Percentiles rank a stretch among this genome's conserved stretches.
These are phyloP conservation scores for Sphecodes monilicornis DNA, from an alignment of 2,888 invertebrate species.

Conservation along the genomic window DNA sequence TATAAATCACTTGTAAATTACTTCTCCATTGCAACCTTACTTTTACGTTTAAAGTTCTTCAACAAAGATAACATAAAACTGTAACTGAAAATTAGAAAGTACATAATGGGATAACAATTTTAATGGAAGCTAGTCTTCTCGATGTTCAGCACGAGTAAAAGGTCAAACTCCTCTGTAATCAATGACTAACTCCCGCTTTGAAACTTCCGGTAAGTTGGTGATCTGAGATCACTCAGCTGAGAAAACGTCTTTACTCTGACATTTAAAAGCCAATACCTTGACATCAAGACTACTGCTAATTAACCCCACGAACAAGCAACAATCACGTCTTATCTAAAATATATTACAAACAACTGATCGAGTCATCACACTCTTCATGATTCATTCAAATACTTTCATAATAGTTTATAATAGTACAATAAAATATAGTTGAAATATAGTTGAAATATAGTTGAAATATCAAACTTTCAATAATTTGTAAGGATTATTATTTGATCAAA, in stretches of 20 bases:
- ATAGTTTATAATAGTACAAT: not conserved
- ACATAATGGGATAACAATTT: constrained; percentile 5
- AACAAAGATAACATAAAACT: not conserved
- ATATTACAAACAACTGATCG: not conserved
- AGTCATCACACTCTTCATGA: not conserved
- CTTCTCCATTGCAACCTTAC: not conserved
- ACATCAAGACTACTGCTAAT: not conserved
- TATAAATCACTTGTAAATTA: not conserved
- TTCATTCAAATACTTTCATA: not conserved
- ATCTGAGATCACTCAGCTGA: constrained; percentile 8
- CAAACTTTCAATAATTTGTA: not conserved
- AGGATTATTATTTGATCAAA: not conserved
- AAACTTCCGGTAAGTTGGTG: constrained; percentile 17
- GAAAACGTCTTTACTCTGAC: constrained; percentile 5
- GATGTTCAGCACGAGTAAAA: not conserved
- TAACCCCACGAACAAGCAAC: not conserved
- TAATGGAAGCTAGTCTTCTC: constrained; percentile 1
- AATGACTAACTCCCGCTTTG: constrained; percentile 25
- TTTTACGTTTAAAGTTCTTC: not conserved
- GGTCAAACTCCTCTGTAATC: constrained; percentile 37
- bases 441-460: not conserved
- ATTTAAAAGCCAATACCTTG: not conserved
- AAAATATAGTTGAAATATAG: no score
- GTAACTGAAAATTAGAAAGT: not conserved
- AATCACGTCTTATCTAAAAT: not conserved